Evolutionary conservation across 35 echinoderm and acorn worm species (phyloP).

Genomic region (Strongylocentrotus purpuratus): DNA sequence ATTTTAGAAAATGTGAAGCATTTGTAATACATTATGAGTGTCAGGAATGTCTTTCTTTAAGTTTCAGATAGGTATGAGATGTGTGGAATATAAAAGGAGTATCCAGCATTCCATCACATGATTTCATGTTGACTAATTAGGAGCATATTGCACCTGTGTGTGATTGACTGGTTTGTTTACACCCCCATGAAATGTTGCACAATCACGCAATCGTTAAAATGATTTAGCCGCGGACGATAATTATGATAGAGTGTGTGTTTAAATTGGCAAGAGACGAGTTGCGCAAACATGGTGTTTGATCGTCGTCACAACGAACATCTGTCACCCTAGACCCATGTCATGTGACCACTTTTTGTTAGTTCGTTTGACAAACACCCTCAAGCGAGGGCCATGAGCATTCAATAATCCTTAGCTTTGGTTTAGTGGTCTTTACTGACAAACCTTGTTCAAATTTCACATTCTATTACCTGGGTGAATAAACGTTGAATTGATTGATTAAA

Average conservation of each 20-base stretch:
- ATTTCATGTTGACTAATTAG: neutral
- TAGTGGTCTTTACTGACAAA: neutral
- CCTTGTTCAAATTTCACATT: neutral
- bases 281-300: neutral
- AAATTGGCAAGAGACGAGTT: constrained; percentile 17
- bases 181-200: neutral
- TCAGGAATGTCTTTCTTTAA: no score
- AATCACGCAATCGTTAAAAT: constrained; percentile 6
- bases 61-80: no score
- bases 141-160: neutral
- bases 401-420: neutral
- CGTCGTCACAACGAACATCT: neutral
- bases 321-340: neutral
- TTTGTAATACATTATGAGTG: no score
- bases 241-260: constrained; percentile 13
- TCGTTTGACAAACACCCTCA: neutral
- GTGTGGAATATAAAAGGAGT: neutral
- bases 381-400: neutral
- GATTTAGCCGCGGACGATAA: neutral
- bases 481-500: neutral
- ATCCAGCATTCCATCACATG: neutral
- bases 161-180: neutral
- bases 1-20: no score
- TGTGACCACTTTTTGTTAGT: neutral
- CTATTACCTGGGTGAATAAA: neutral